Conservation (phyloP, 2,888 invertebrate genomes). For the Scaptodrosophila latifasciaeformis region DNA sequence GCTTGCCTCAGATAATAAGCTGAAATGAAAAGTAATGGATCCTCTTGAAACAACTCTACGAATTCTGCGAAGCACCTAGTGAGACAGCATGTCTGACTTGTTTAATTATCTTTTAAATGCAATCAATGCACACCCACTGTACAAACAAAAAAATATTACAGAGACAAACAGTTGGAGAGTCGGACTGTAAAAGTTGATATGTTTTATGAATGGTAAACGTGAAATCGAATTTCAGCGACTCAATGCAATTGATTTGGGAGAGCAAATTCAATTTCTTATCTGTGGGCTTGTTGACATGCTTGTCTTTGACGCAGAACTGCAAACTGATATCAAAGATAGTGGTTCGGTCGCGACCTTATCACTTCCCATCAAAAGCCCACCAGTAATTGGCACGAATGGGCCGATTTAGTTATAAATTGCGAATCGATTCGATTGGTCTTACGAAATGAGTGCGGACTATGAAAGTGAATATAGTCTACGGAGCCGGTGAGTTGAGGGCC, state of each 20-base stretch:
- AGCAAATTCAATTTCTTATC: slow-evolving; percentile 1
- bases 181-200: no score
- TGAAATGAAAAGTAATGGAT: no score
- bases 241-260: not conserved
- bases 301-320: not conserved
- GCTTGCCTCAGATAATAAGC: no score
- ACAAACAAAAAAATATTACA: no score
- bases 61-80: no score
- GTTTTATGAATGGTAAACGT: slow-evolving; percentile 17
- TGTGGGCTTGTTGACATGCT: slow-evolving; percentile 1
- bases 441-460: slow-evolving; percentile 54
- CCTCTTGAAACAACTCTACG: no score
- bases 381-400: slow-evolving; percentile 19
- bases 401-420: not conserved
- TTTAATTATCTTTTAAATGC: no score
- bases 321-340: not conserved
- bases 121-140: no score
- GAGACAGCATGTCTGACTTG: no score
- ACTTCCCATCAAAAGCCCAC: slow-evolving; percentile 13
- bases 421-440: no score
- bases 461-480: slow-evolving; percentile 48
- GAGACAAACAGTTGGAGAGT: no score
- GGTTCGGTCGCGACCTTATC: slow-evolving; percentile 27
- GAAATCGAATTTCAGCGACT: slow-evolving; percentile 1
- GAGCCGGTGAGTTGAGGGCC: slow-evolving; percentile 33